Evolutionary conservation across 2,797 vertebrate genomes (phyloP).

Genomic region (Sebastes paucispinis): DNA sequence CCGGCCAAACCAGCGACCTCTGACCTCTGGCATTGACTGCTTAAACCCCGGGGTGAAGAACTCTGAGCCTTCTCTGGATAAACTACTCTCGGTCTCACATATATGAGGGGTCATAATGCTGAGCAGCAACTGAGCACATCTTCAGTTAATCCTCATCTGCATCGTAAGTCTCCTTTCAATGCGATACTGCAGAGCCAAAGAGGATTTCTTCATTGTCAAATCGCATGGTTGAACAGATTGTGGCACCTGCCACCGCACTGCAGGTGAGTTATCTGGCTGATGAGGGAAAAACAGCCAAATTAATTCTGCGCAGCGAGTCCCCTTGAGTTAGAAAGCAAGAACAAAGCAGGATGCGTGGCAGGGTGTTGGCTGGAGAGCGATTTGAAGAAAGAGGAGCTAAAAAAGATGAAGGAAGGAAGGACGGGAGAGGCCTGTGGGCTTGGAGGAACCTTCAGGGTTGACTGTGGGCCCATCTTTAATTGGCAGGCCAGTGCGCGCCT

Average conservation of each 20-base stretch:
- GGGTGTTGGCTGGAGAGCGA: conserved; percentile 55
- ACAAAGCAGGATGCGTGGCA: conserved; percentile 53
- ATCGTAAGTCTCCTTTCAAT: conserved; percentile 42
- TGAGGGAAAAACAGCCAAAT: conserved; percentile 36
- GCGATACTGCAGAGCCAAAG: conserved; percentile 8
- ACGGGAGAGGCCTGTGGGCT: conserved; percentile 46
- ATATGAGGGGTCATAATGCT: conserved; percentile 3
- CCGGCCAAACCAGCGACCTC: conserved; percentile 21
- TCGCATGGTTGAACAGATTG: conserved; percentile 18
- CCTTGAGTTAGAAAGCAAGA: conserved; percentile 53
- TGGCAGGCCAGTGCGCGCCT: conserved; percentile 78
- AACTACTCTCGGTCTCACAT: conserved; percentile 19
- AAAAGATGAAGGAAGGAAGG: conserved; percentile 33
- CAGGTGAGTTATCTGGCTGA: conserved; percentile 51
- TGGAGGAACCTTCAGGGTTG: conserved; percentile 69
- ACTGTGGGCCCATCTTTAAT: conserved; percentile 80
- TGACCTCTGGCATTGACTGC: conserved; percentile 45
- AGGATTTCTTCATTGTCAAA: conserved; percentile 33
- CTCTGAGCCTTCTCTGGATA: conserved; percentile 9
- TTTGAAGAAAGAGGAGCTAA: conserved; percentile 25
- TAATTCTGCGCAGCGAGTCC: conserved; percentile 32
- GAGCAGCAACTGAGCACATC: conserved; percentile 7
- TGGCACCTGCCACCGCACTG: conserved; percentile 20
- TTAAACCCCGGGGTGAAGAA: conserved; percentile 24
- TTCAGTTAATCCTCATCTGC: conserved; percentile 39